A percentile compares a stretch with the other conserved stretches of the same genome.
Evolutionary conservation across 1,140 invertebrate genomes (phyloP).

Genomic region (Platorchestia sp.): DNA sequence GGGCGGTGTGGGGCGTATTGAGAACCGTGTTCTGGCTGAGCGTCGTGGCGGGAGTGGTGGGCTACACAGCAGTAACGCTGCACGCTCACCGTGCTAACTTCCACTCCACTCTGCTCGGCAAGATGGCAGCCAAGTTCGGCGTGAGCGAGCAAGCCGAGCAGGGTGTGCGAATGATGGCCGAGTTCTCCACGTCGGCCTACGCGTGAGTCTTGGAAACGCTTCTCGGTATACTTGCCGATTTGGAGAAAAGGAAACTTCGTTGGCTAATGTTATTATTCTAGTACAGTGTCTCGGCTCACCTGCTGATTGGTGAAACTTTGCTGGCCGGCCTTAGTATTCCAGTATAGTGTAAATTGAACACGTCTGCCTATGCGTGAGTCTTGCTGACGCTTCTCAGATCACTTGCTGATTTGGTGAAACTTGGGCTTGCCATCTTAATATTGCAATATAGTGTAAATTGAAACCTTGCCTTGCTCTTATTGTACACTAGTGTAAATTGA

Average conservation of each 20-base stretch:
- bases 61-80: not conserved
- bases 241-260: too few relatives aligned
- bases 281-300: too few relatives aligned
- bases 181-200: not conserved
- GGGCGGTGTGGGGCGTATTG: not conserved
- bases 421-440: too few relatives aligned
- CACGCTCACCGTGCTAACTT: not conserved
- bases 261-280: too few relatives aligned
- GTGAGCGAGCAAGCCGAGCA: constrained; percentile 3
- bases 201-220: not conserved
- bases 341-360: too few relatives aligned
- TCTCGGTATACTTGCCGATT: not conserved
- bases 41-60: not conserved
- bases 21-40: not conserved
- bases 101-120: constrained; percentile 5
- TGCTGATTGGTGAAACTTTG: too few relatives aligned
- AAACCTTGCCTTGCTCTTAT: too few relatives aligned
- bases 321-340: too few relatives aligned
- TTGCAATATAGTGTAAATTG: too few relatives aligned
- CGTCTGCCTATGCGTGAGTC: not conserved
- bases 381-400: not conserved
- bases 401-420: not conserved
- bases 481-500: too few relatives aligned
- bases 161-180: not conserved
- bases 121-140: constrained; percentile 35